These are phyloP conservation scores for Tachina lurida DNA, from an alignment of 2,888 invertebrate genomes.

Conservation along the genomic window DNA sequence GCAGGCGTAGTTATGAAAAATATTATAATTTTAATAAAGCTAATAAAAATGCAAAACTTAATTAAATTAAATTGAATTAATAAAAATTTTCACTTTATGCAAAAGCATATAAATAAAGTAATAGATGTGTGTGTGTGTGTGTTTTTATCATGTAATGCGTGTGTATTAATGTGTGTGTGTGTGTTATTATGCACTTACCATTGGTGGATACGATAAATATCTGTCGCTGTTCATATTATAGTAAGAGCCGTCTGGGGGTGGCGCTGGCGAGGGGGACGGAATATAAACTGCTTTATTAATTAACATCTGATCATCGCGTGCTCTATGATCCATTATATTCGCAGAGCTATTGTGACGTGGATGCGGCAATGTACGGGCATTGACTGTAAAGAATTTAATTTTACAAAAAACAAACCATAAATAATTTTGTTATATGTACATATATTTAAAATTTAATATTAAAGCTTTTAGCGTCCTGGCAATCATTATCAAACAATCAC, in stretches of 20 bases:
- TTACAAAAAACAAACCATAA: conserved; percentile 15
- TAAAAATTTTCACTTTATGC: conserved; percentile 7
- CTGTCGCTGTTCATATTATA: conserved; percentile 91
- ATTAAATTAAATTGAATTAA: conserved; percentile 44
- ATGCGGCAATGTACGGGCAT: conserved; percentile 82
- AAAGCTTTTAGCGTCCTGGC: background rate
- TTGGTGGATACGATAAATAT: conserved; percentile 91
- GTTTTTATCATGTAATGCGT: no score
- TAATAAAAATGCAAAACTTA: conserved; percentile 25
- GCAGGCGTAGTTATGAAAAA: conserved; percentile 29
- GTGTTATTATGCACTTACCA: conserved; percentile 78
- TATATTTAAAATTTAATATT: conserved; percentile 21
- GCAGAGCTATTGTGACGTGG: conserved; percentile 81
- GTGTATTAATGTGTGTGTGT: no score
- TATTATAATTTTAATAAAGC: conserved; percentile 15
- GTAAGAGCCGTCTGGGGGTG: conserved; percentile 90
- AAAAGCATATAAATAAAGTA: background rate
- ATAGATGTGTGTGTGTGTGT: background rate
- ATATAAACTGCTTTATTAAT: conserved; percentile 82
- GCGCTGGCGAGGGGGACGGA: conserved; percentile 87
- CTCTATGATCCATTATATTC: conserved; percentile 78
- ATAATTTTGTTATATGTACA: background rate
- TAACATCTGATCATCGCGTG: conserved; percentile 83
- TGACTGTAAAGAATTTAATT: conserved; percentile 76
- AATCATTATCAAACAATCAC: conserved; percentile 22